phyloP scores from a whole-genome alignment of 2,797 vertebrate species.

The Paramormyrops hopkinsi region DNA sequence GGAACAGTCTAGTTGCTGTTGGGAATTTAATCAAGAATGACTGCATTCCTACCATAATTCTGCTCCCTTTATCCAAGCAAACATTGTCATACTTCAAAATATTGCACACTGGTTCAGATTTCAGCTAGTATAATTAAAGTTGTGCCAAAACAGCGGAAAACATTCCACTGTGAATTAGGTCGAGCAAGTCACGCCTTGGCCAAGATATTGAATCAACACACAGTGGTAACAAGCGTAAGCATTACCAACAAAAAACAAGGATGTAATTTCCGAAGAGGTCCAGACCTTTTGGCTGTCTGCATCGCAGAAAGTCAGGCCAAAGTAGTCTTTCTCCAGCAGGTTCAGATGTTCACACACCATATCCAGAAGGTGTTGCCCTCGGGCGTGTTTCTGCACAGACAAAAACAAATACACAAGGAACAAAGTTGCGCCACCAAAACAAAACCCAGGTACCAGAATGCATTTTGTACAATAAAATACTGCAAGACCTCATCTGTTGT shows the following conservation, averaged over 20 bases:
- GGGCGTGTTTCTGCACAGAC: conserved; percentile 78
- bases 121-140: neutral
- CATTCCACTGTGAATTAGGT: neutral
- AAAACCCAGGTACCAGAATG: neutral
- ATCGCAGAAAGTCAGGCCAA: conserved; percentile 85
- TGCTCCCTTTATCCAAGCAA: neutral
- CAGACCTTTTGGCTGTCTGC: conserved; percentile 91
- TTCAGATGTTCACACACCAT: conserved; percentile 91
- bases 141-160: neutral
- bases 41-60: neutral
- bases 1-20: neutral
- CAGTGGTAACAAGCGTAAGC: neutral
- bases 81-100: neutral
- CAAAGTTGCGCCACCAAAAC: neutral
- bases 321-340: conserved; percentile 96
- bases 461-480: neutral
- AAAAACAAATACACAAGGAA: conserved; percentile 32
- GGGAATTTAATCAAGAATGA: neutral
- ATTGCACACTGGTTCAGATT: neutral
- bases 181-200: conserved; percentile 8
- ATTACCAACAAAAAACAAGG: neutral
- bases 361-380: conserved; percentile 84
- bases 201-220: neutral
- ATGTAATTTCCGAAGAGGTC: accelerated
- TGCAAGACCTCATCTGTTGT: neutral